phyloP scores from a whole-genome alignment of 2,113 vertebrate genomes.

The Cercocebus atys region DNA sequence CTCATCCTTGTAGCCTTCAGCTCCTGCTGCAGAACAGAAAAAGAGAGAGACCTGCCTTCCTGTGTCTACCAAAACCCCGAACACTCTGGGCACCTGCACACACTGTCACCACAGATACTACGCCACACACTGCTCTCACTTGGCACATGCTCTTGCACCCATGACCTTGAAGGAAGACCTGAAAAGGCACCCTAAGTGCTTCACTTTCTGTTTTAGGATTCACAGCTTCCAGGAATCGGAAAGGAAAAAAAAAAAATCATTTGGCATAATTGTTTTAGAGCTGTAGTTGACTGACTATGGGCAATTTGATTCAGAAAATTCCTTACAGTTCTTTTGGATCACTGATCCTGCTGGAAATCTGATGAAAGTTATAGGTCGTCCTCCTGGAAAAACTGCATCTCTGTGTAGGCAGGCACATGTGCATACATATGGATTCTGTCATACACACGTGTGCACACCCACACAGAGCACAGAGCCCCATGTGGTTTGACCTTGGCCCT shows the following conservation, averaged over 20 bases:
- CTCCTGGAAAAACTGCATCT: background rate
- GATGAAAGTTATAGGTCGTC: background rate
- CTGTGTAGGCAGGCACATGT: rapidly evolving
- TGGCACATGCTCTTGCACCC: background rate
- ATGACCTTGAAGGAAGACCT: background rate
- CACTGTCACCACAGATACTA: rapidly evolving
- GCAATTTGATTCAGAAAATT: slow-evolving; percentile 20
- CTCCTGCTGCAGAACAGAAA: background rate
- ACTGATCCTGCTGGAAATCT: background rate
- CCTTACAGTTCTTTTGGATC: background rate
- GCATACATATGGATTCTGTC: background rate
- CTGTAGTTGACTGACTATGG: background rate
- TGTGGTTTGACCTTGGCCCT: background rate
- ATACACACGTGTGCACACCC: too few relatives aligned
- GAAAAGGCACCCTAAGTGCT: rapidly evolving
- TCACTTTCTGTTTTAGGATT: background rate
- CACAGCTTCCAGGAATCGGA: background rate
- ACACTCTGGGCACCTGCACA: background rate
- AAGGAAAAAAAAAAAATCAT: background rate
- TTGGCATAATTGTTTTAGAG: background rate
- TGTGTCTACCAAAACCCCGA: background rate
- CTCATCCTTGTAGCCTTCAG: background rate
- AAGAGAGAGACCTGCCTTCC: background rate
- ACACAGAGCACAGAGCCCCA: rapidly evolving
- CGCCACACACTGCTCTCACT: rapidly evolving